Conservation (phyloP, 35 echinoderm and acorn worm genomes). For the Ophiothrix spiculata region DNA sequence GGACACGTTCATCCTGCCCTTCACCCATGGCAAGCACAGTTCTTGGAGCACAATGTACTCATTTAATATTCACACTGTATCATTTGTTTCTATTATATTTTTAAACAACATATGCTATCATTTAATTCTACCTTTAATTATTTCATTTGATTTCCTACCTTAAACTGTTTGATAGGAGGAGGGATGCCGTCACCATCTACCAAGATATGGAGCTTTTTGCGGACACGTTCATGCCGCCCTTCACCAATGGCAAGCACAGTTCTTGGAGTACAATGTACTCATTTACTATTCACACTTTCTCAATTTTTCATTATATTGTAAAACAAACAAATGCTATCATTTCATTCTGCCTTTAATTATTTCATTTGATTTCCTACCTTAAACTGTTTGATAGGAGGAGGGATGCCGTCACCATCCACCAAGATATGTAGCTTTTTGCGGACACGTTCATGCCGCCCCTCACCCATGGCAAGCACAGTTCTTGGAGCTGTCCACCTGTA, state of each 20-base stretch:
- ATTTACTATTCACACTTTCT: too few species aligned
- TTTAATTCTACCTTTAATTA: too few species aligned
- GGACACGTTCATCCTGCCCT: slow-evolving; percentile 73
- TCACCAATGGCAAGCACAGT: slow-evolving; percentile 69
- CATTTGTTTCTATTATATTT: too few species aligned
- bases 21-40: slow-evolving; percentile 70
- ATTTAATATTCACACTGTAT: too few species aligned
- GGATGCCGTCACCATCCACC: slow-evolving; percentile 75
- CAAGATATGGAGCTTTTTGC: slow-evolving; percentile 93
- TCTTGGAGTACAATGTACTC: too few species aligned
- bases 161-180: slow-evolving; percentile 95
- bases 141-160: too few species aligned
- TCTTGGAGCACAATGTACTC: slow-evolving; percentile 68
- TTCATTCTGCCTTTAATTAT: too few species aligned
- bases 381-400: slow-evolving; percentile 94
- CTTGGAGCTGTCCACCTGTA: slow-evolving; percentile 84
- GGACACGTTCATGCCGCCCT: slow-evolving; percentile 77
- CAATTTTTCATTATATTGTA: too few species aligned
- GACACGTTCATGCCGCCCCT: slow-evolving; percentile 81
- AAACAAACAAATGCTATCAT: too few species aligned
- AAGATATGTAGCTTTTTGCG: slow-evolving; percentile 95
- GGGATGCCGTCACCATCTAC: slow-evolving; percentile 82
- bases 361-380: too few species aligned
- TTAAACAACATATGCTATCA: too few species aligned
- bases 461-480: slow-evolving; percentile 62